A percentile compares a stretch with the other conserved stretches of the same genome.
Evolutionary conservation across 2,797 vertebrate species (phyloP).

Genomic region (Varecia variegata): DNA sequence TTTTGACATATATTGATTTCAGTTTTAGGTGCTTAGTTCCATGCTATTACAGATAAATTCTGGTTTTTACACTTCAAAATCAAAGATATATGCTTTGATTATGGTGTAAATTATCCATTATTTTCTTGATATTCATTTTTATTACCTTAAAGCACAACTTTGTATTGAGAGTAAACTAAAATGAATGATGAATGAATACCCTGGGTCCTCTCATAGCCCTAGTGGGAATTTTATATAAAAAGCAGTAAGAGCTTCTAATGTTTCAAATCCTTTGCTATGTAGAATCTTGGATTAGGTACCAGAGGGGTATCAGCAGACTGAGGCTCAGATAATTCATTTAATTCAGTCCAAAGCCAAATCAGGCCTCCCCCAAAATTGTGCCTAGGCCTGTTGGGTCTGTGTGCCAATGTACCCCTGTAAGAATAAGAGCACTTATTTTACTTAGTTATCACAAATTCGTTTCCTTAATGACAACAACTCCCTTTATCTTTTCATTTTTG

Average conservation of each 20-base stretch:
- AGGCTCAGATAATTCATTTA: neutral
- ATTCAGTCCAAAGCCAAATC: neutral
- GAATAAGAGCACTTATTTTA: neutral
- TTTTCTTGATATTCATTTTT: constrained; percentile 79
- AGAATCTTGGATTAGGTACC: neutral
- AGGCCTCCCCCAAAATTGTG: neutral
- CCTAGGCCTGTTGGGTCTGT: neutral
- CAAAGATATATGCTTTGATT: constrained; percentile 58
- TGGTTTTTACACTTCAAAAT: constrained; percentile 64
- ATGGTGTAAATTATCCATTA: constrained; percentile 51
- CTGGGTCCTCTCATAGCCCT: neutral
- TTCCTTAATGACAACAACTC: neutral
- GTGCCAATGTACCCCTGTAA: neutral
- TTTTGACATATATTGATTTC: constrained; percentile 31
- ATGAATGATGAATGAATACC: constrained; percentile 49
- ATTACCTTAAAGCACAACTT: constrained; percentile 69
- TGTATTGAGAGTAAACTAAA: constrained; percentile 65
- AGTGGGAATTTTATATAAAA: constrained; percentile 42
- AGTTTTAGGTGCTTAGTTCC: constrained; percentile 49
- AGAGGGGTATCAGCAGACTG: neutral
- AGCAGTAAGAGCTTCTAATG: neutral
- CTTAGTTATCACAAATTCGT: neutral
- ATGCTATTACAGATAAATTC: constrained; percentile 28
- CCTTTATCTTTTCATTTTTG: neutral
- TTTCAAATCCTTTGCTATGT: neutral